Conservation (phyloP, 2,797 vertebrate species). For the Poeciliopsis paucimaculata region DNA sequence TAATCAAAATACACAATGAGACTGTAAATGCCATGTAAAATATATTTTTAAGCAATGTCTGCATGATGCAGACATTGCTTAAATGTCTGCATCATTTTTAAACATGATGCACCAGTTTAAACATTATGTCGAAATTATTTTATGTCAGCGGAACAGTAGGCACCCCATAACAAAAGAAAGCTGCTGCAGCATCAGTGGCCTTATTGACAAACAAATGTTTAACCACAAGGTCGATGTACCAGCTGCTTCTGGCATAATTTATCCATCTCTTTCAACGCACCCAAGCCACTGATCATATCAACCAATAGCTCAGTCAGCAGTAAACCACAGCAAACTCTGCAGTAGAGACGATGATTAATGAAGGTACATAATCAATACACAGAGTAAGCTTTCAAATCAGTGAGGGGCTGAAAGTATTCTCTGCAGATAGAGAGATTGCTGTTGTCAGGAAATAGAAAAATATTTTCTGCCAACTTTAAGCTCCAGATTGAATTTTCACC, state of each 20-base stretch:
- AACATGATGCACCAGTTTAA: background rate
- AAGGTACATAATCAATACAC: background rate
- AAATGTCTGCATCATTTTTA: too few relatives aligned
- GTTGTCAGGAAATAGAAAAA: background rate
- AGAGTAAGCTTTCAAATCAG: background rate
- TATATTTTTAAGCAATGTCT: too few relatives aligned
- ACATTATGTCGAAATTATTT: background rate
- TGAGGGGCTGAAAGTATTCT: background rate
- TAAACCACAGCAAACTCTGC: background rate
- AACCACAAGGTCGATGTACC: background rate
- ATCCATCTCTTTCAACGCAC: background rate
- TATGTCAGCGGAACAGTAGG: background rate
- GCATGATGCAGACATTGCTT: background rate
- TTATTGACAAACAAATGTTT: background rate
- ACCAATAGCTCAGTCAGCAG: background rate
- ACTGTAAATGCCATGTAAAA: too few relatives aligned
- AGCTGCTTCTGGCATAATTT: background rate
- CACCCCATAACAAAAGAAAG: background rate
- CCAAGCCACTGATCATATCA: slow-evolving; percentile 2
- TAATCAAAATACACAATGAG: too few relatives aligned
- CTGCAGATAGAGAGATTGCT: background rate
- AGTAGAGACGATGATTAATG: background rate
- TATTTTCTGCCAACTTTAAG: background rate
- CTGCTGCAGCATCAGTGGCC: background rate
- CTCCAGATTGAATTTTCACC: background rate